These are phyloP conservation scores for Oreochromis aureus DNA, from an alignment of 2,113 vertebrate genomes.

Conservation along the genomic window DNA sequence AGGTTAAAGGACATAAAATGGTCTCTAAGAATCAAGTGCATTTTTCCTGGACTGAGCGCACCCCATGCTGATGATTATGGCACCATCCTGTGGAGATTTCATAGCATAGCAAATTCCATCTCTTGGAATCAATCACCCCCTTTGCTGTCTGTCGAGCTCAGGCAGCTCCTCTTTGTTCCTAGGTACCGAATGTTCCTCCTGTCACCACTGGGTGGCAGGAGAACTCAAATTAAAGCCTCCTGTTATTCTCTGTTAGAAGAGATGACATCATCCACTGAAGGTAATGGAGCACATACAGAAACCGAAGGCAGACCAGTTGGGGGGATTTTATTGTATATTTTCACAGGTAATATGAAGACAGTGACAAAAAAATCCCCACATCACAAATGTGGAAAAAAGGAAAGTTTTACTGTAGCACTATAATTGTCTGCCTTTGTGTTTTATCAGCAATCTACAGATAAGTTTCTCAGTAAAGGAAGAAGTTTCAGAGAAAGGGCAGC, in stretches of 20 bases:
- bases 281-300: background rate
- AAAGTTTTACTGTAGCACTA: background rate
- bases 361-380: background rate
- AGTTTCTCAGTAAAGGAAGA: background rate
- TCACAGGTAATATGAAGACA: background rate
- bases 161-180: background rate
- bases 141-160: background rate
- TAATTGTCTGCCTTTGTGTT: background rate
- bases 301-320: background rate
- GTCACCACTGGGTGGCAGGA: conserved; percentile 44
- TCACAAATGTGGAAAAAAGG: background rate
- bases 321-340: background rate
- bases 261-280: conserved; percentile 33
- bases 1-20: background rate
- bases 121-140: background rate
- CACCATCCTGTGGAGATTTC: background rate
- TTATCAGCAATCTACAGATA: background rate
- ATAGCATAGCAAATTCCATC: background rate
- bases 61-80: background rate
- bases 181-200: background rate
- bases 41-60: background rate
- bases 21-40: background rate
- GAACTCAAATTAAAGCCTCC: background rate
- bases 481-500: too few relatives aligned
- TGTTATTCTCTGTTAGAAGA: background rate